Conservation (phyloP, 2,797 vertebrate genomes). For the Diplodus sargus region DNA sequence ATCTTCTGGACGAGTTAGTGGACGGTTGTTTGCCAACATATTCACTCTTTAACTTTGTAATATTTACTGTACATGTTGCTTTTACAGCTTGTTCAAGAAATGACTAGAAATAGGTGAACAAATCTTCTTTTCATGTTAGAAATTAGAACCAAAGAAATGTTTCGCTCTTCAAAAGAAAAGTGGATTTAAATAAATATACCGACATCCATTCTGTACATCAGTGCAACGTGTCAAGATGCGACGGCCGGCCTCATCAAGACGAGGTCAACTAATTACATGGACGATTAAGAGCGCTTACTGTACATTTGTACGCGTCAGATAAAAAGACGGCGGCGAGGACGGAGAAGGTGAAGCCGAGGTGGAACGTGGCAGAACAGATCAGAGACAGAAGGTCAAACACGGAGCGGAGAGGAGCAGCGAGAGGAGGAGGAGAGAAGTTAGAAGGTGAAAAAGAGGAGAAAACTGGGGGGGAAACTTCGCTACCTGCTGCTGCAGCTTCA, state of each 20-base stretch:
- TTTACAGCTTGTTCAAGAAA: not conserved
- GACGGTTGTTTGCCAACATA: too few relatives aligned
- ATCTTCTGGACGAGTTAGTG: too few relatives aligned
- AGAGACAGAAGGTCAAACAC: slow-evolving; percentile 26
- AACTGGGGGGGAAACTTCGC: not conserved
- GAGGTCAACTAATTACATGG: slow-evolving; percentile 20
- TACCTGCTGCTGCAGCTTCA: slow-evolving; percentile 17
- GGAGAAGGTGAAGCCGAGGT: slow-evolving; percentile 4
- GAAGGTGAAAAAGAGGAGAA: slow-evolving; percentile 11
- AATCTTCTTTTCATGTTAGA: not conserved
- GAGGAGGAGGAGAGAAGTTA: not conserved
- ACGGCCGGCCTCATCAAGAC: slow-evolving; percentile 19
- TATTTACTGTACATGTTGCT: too few relatives aligned
- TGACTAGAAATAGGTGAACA: not conserved
- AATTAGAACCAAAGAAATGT: not conserved
- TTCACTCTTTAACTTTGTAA: too few relatives aligned
- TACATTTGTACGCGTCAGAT: not conserved
- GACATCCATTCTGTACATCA: not conserved
- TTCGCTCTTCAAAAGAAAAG: not conserved
- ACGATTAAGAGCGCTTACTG: slow-evolving; percentile 10
- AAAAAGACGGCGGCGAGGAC: not conserved
- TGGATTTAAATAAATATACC: not conserved
- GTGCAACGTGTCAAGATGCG: not conserved
- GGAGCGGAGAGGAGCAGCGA: not conserved
- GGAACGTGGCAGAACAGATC: not conserved